phyloP scores from a whole-genome alignment of 2,888 invertebrate species.

The Luperina nickerlii region DNA sequence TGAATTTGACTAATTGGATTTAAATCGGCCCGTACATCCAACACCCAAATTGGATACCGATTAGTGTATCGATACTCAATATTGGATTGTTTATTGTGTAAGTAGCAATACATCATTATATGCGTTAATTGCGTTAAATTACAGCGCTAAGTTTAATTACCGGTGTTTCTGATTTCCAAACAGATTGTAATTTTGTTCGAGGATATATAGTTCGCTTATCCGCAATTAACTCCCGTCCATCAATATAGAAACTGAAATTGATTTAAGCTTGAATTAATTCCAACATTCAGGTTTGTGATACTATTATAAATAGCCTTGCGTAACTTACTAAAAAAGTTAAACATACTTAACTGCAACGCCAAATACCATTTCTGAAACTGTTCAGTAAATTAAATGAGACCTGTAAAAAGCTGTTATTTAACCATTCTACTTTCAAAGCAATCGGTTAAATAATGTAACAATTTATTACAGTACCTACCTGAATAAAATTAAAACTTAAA shows the following conservation, averaged over 20 bases:
- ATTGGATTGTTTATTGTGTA: constrained; percentile 85
- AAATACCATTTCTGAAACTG: constrained; percentile 21
- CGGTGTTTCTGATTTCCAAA: constrained; percentile 64
- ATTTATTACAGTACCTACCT: constrained; percentile 28
- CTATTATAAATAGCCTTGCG: constrained; percentile 4
- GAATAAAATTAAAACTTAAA: constrained; percentile 26
- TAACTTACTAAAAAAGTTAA: neutral
- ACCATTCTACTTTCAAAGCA: constrained; percentile 47
- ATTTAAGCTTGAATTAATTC: constrained; percentile 29
- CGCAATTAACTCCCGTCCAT: constrained; percentile 57
- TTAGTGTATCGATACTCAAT: constrained; percentile 65
- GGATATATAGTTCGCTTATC: constrained; percentile 64
- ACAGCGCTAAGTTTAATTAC: constrained; percentile 57
- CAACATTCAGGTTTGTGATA: constrained; percentile 15
- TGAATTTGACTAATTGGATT: constrained; percentile 73
- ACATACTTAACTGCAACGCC: neutral
- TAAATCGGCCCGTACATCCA: constrained; percentile 76
- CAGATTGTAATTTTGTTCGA: constrained; percentile 59
- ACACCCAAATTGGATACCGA: constrained; percentile 74
- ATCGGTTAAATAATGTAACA: constrained; percentile 35
- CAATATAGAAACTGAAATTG: constrained; percentile 46
- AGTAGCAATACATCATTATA: constrained; percentile 70
- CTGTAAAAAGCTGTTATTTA: constrained; percentile 52
- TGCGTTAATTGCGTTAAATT: constrained; percentile 66
- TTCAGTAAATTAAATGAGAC: constrained; percentile 23